Conservation (phyloP, 2,113 vertebrate genomes). For the Microtus pennsylvanicus region DNA sequence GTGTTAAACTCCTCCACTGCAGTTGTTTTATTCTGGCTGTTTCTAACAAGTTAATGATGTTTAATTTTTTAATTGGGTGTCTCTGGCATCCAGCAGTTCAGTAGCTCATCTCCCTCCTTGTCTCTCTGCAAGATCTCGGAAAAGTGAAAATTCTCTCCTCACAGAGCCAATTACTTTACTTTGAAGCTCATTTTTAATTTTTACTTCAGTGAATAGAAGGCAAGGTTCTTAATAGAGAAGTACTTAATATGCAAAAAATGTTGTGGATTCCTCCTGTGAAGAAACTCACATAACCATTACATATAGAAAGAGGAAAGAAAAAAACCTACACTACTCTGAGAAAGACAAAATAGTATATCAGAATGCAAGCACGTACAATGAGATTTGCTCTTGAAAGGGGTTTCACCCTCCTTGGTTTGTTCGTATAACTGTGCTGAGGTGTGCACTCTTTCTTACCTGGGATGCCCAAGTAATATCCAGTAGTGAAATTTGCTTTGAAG, state of each 20-base stretch:
- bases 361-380: neutral
- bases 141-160: neutral
- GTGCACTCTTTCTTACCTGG: conserved; percentile 76
- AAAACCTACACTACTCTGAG: neutral
- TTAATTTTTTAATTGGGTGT: neutral
- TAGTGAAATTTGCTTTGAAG: conserved; percentile 95
- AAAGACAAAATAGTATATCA: neutral
- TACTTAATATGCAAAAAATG: neutral
- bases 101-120: neutral
- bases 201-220: neutral
- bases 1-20: neutral
- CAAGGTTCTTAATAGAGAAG: neutral
- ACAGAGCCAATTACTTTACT: neutral
- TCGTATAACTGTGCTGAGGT: neutral
- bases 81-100: neutral
- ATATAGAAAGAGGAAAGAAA: neutral
- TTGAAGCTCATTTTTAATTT: neutral
- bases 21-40: neutral
- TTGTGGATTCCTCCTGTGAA: neutral
- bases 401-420: neutral
- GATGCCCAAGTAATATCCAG: conserved; percentile 90
- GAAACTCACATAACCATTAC: neutral
- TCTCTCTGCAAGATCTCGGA: neutral
- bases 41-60: neutral
- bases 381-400: neutral